A percentile compares a stretch with the other conserved stretches of the same genome.
Evolutionary conservation across 2,113 vertebrate genomes (phyloP).

Genomic region (Climacteris rufus): DNA sequence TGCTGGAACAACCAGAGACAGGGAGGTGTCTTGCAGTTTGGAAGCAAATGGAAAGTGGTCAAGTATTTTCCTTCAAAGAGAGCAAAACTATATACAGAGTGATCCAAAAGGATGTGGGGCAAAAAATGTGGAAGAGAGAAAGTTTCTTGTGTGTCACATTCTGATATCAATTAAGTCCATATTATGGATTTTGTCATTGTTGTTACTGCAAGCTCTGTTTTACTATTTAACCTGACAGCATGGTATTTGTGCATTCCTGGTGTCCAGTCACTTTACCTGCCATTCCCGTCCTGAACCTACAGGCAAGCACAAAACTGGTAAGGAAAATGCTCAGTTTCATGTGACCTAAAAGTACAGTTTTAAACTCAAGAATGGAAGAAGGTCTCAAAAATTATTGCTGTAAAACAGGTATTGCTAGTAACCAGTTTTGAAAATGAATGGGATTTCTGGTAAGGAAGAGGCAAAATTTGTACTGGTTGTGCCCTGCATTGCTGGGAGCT

Average conservation of each 20-base stretch:
- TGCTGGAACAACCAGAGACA: background rate
- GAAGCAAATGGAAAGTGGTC: background rate
- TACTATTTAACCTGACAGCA: background rate
- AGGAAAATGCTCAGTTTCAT: accelerated
- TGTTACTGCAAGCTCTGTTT: background rate
- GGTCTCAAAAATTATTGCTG: background rate
- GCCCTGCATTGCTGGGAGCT: background rate
- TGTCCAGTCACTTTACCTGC: background rate
- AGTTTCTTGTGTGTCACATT: background rate
- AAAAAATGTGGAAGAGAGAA: background rate
- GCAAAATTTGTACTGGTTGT: accelerated
- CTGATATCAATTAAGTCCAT: background rate
- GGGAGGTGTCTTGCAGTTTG: background rate
- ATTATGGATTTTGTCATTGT: background rate
- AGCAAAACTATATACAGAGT: background rate
- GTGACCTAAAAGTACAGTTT: background rate
- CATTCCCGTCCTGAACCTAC: background rate
- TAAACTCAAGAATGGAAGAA: background rate
- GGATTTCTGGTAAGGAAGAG: background rate
- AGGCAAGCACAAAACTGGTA: background rate
- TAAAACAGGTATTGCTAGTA: accelerated
- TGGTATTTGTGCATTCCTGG: background rate
- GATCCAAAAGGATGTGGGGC: accelerated
- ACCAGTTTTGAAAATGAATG: background rate
- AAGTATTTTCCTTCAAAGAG: background rate